phyloP scores from a whole-genome alignment of 1,140 invertebrate species.

The Eupeodes corollae region DNA sequence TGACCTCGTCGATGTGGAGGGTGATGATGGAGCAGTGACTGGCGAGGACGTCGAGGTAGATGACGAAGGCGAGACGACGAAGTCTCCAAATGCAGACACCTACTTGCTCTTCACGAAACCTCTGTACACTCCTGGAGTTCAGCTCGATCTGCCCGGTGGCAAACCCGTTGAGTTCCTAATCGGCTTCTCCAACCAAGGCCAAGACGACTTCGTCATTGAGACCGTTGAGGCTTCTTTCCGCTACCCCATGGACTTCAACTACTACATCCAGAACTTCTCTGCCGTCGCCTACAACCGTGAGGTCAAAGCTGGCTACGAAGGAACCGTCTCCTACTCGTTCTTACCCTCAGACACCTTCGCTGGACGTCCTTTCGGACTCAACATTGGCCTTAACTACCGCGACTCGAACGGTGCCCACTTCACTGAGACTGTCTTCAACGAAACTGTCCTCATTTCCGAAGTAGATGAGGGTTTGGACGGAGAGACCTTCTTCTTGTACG shows the following conservation, averaged over 20 bases:
- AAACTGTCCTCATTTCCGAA: conserved; percentile 95
- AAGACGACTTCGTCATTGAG: conserved; percentile 82
- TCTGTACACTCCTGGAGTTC: conserved; percentile 27
- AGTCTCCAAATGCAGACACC: conserved; percentile 87
- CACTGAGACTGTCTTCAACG: conserved; percentile 92
- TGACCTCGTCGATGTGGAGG: conserved; percentile 60
- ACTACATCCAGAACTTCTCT: conserved; percentile 97
- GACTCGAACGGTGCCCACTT: conserved; percentile 59
- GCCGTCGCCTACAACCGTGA: conserved; percentile 77
- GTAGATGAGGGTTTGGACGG: conserved; percentile 94
- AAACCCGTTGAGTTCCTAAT: conserved; percentile 88
- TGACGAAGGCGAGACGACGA: conserved; percentile 57
- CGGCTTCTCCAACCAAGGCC: conserved; percentile 91
- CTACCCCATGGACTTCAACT: conserved; percentile 97
- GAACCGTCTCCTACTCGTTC: conserved; percentile 91
- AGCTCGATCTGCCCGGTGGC: conserved; percentile 52
- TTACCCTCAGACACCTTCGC: conserved; percentile 90
- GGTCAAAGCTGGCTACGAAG: conserved; percentile 84
- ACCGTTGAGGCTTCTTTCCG: conserved; percentile 93
- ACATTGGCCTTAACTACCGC: conserved; percentile 86
- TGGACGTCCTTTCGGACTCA: conserved; percentile 88
- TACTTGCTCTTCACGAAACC: conserved; percentile 88
- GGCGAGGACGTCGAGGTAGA: conserved; percentile 52
- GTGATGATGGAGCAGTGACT: conserved; percentile 49
- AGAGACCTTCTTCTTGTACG: conserved; percentile 96